phyloP scores from a whole-genome alignment of 2,888 invertebrate genomes.

The Platerodrilus igneus region DNA sequence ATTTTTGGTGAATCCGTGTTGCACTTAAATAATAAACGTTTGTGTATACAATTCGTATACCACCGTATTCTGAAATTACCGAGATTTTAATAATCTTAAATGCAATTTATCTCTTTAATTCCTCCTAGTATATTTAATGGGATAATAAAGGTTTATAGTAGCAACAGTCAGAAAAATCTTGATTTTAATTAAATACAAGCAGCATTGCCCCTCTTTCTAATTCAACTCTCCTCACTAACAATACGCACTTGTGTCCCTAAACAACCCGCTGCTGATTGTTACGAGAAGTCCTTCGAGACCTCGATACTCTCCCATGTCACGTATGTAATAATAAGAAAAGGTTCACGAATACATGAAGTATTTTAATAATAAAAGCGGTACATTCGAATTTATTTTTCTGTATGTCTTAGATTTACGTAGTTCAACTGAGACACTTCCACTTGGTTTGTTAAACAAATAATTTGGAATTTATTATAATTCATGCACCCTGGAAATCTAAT shows the following conservation, averaged over 20 bases:
- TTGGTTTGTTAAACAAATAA: too few relatives aligned
- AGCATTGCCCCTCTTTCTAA: conserved; percentile 10
- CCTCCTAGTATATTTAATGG: conserved; percentile 15
- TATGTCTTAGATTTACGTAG: too few relatives aligned
- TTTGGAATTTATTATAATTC: conserved; percentile 20
- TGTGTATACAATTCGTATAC: too few relatives aligned
- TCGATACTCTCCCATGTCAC: conserved; percentile 24
- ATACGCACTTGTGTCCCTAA: conserved; percentile 15
- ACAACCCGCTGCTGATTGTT: conserved; percentile 28
- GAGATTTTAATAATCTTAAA: conserved; percentile 6
- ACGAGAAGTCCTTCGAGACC: conserved; percentile 23
- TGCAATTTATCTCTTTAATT: conserved; percentile 3
- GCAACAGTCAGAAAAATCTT: conserved; percentile 22
- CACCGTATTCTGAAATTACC: too few relatives aligned
- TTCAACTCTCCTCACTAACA: conserved; percentile 14
- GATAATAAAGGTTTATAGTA: conserved; percentile 22
- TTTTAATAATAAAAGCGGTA: too few relatives aligned
- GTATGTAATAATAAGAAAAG: conserved; percentile 25
- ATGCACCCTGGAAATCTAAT: conserved; percentile 20
- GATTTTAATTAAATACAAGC: conserved; percentile 23
- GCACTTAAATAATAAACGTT: too few relatives aligned
- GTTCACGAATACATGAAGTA: too few relatives aligned
- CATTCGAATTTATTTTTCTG: too few relatives aligned
- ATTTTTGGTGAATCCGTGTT: too few relatives aligned
- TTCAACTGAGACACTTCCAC: too few relatives aligned